Evolutionary conservation across 1,140 invertebrate genomes (phyloP).

Genomic region (Lutraria rhynchaena): DNA sequence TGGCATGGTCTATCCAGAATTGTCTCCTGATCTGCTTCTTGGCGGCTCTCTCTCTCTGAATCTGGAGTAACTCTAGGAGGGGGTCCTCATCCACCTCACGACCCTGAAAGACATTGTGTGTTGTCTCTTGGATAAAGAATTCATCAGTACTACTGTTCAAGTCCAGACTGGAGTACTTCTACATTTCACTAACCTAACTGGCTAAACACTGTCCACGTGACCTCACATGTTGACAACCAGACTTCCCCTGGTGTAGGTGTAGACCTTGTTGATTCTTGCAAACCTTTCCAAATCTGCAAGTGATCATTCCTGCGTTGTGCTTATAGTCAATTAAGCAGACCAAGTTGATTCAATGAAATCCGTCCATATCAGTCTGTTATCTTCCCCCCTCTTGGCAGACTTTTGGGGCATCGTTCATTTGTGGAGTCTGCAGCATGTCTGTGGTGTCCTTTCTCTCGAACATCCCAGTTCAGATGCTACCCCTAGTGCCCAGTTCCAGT

Average conservation of each 20-base stretch:
- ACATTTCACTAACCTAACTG: neutral
- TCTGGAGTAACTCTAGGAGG: neutral
- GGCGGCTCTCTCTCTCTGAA: neutral
- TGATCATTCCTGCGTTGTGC: neutral
- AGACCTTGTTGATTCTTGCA: conserved; percentile 17
- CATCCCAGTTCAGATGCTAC: conserved; percentile 35
- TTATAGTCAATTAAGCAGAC: conserved; percentile 1
- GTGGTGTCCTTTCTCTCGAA: conserved; percentile 2
- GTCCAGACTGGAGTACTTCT: conserved; percentile 21
- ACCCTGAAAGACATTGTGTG: neutral
- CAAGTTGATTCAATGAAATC: neutral
- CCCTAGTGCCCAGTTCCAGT: conserved; percentile 22
- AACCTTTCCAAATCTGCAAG: conserved; percentile 14
- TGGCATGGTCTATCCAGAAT: too few species aligned
- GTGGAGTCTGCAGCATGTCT: too few species aligned
- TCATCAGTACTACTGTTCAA: too few species aligned
- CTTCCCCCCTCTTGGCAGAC: neutral
- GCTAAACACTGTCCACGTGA: neutral
- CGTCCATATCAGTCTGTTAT: too few species aligned
- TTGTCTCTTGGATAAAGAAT: neutral
- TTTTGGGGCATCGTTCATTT: too few species aligned
- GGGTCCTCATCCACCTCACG: neutral
- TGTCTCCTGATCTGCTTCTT: neutral
- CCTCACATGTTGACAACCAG: conserved; percentile 18
- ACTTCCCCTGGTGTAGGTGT: conserved; percentile 1